Conservation (phyloP, 1,140 invertebrate species). For the Cotesia chilonis region DNA sequence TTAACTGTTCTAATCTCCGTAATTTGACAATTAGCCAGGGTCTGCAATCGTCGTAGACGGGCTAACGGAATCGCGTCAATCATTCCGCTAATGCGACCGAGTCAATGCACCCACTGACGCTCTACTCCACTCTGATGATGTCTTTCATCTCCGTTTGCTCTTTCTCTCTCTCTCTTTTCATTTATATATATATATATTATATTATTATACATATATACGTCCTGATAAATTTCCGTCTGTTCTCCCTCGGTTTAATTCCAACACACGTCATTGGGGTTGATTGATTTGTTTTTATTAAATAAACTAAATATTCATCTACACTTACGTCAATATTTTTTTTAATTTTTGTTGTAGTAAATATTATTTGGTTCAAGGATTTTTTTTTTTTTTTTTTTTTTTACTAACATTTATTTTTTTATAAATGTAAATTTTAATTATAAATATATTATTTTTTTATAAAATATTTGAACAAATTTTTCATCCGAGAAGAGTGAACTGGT, state of each 20-base stretch:
- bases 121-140: constrained; percentile 24
- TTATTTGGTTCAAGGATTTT: too few relatives aligned
- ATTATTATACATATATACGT: not conserved
- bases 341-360: not conserved
- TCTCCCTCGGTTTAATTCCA: constrained; percentile 5
- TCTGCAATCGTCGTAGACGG: constrained; percentile 23
- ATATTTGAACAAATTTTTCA: too few relatives aligned
- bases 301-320: not conserved
- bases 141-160: constrained; percentile 11
- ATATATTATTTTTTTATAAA: too few relatives aligned
- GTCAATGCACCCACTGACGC: constrained; percentile 32
- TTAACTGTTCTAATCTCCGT: constrained; percentile 50
- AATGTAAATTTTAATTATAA: too few relatives aligned
- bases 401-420: too few relatives aligned
- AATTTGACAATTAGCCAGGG: constrained; percentile 53
- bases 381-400: too few relatives aligned
- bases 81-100: constrained; percentile 45
- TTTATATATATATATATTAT: not conserved
- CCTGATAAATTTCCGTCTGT: not conserved
- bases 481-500: too few relatives aligned
- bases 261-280: constrained; percentile 14
- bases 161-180: constrained; percentile 1
- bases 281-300: constrained; percentile 30
- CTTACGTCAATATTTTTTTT: not conserved
- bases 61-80: constrained; percentile 48